Percentiles rank a stretch among this genome's conserved stretches.
Evolutionary conservation across 2,888 invertebrate species (phyloP).

Genomic region (Pseudanteris insignis): DNA sequence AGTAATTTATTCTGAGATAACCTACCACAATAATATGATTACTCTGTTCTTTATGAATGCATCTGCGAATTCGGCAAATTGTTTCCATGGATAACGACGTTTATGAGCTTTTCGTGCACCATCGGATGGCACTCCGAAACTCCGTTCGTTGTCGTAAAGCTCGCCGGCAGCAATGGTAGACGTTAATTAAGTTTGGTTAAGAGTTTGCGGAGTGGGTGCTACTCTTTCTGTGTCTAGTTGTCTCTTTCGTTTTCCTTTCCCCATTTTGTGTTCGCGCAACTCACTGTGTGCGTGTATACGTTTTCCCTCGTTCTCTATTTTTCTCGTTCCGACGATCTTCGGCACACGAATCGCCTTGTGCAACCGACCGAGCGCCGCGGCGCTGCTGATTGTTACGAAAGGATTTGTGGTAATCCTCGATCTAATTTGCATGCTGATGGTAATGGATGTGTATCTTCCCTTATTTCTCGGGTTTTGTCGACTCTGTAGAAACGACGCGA

Average conservation of each 20-base stretch:
- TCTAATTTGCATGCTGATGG: conserved; percentile 66
- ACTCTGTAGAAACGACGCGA: conserved; percentile 44
- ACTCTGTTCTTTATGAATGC: conserved; percentile 47
- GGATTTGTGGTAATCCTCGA: conserved; percentile 64
- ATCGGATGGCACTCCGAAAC: conserved; percentile 46
- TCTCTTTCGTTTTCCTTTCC: conserved; percentile 38
- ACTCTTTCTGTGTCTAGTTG: conserved; percentile 43
- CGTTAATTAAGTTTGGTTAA: conserved; percentile 62
- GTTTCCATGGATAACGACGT: conserved; percentile 47
- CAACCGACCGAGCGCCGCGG: conserved; percentile 37
- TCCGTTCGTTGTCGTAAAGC: conserved; percentile 52
- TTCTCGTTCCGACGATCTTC: conserved; percentile 34
- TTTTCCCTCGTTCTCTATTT: too few species aligned
- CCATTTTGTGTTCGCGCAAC: neutral
- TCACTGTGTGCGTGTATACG: conserved; percentile 5
- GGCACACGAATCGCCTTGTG: conserved; percentile 38
- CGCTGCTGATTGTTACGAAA: conserved; percentile 62
- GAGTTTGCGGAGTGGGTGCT: conserved; percentile 53
- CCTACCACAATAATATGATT: conserved; percentile 38
- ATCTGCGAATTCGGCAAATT: conserved; percentile 48
- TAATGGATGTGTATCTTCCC: conserved; percentile 64
- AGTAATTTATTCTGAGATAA: conserved; percentile 30
- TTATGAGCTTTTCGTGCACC: conserved; percentile 48
- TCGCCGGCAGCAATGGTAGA: conserved; percentile 54
- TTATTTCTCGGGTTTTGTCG: conserved; percentile 55